Percentiles rank a stretch among this genome's conserved stretches.
Conservation (phyloP, 2,113 vertebrate species). For the Maccullochella peelii region DNA sequence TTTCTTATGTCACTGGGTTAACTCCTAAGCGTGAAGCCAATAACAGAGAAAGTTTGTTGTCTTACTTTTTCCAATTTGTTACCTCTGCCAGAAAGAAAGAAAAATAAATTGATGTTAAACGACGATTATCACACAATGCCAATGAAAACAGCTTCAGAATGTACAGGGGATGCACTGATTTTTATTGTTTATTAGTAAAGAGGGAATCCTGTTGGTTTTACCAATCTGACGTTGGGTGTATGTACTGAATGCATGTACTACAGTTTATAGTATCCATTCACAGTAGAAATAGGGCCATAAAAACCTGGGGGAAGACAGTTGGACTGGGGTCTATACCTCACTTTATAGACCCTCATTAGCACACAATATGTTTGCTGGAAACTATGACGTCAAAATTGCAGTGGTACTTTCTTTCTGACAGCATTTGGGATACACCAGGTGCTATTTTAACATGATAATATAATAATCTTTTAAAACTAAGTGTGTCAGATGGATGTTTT, state of each 20-base stretch:
- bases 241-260: constrained; percentile 34
- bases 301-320: constrained; percentile 58
- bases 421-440: constrained; percentile 11
- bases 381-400: constrained; percentile 55
- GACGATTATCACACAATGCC: neutral
- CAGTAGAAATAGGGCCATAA: constrained; percentile 68
- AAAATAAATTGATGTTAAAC: constrained; percentile 16
- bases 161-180: neutral
- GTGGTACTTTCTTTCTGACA: constrained; percentile 38
- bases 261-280: constrained; percentile 65
- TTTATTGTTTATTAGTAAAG: constrained; percentile 37
- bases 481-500: neutral
- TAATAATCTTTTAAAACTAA: constrained; percentile 4
- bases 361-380: constrained; percentile 71
- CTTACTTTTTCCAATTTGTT: neutral
- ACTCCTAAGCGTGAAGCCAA: neutral
- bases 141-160: constrained; percentile 18
- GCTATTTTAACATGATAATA: neutral
- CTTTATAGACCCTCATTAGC: constrained; percentile 76
- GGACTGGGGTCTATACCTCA: constrained; percentile 45
- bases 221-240: constrained; percentile 3
- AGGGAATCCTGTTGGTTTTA: constrained; percentile 60
- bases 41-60: constrained; percentile 26
- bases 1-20: constrained; percentile 1
- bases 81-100: constrained; percentile 15